Conservation (phyloP, 2,888 invertebrate species). For the Mimachlamys varia region DNA sequence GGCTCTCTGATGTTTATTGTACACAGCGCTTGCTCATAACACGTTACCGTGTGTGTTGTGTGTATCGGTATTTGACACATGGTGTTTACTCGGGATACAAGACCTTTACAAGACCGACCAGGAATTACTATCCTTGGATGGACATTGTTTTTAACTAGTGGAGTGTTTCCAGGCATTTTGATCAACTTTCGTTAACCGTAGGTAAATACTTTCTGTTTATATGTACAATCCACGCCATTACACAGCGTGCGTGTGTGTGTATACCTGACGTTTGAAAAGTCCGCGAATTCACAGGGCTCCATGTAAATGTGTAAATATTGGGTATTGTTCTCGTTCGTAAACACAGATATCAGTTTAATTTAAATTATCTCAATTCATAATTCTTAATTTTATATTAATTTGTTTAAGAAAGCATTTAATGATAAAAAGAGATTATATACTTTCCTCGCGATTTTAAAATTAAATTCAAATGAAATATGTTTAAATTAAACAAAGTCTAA, state of each 20-base stretch:
- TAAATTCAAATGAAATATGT: not conserved
- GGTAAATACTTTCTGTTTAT: constrained; percentile 29
- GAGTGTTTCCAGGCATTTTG: not conserved
- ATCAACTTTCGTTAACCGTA: not conserved
- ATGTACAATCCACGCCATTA: not conserved
- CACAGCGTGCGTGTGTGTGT: constrained; percentile 16
- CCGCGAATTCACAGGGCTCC: not conserved
- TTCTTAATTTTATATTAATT: not conserved
- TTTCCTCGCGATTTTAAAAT: not conserved
- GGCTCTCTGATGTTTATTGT: constrained; percentile 2
- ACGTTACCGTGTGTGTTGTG: not conserved
- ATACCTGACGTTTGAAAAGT: constrained; percentile 11
- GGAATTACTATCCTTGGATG: not conserved
- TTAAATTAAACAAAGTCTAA: not conserved
- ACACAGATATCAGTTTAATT: not conserved
- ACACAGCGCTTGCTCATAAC: not conserved
- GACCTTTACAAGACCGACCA: not conserved
- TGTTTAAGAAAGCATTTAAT: not conserved
- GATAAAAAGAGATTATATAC: not conserved
- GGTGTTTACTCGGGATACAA: constrained; percentile 6
- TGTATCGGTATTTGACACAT: constrained; percentile 31
- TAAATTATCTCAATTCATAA: not conserved
- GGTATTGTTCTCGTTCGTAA: not conserved
- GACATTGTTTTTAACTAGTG: constrained; percentile 21
- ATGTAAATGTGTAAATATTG: not conserved